These are phyloP conservation scores for Oryzias javanicus DNA, from an alignment of 2,113 vertebrate species.

Conservation along the genomic window DNA sequence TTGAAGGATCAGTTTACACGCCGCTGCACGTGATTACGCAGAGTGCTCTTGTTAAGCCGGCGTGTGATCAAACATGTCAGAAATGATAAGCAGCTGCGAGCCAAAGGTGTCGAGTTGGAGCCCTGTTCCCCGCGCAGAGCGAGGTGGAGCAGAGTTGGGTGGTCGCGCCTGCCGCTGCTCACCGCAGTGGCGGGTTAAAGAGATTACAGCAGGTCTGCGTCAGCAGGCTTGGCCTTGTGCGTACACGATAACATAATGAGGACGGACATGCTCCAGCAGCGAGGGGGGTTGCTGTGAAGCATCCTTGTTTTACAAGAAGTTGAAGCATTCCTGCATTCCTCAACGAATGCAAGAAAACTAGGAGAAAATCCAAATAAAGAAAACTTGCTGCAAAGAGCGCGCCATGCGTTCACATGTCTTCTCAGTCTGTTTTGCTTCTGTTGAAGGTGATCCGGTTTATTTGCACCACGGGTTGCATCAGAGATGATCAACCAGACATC, in stretches of 20 bases:
- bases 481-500: not conserved
- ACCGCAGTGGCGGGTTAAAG: slow-evolving; percentile 88
- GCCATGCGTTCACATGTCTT: slow-evolving; percentile 27
- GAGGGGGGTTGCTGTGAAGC: slow-evolving; percentile 77
- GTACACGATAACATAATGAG: slow-evolving; percentile 84
- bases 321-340: slow-evolving; percentile 33
- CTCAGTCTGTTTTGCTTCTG: slow-evolving; percentile 30
- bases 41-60: slow-evolving; percentile 40
- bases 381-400: slow-evolving; percentile 33
- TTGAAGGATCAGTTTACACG: slow-evolving; percentile 60
- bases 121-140: slow-evolving; percentile 65
- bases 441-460: slow-evolving; percentile 34
- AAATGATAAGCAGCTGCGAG: slow-evolving; percentile 51
- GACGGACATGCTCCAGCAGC: slow-evolving; percentile 77
- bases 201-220: slow-evolving; percentile 90
- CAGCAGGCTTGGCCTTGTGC: slow-evolving; percentile 84
- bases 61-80: slow-evolving; percentile 30
- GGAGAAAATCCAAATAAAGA: slow-evolving; percentile 30
- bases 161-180: slow-evolving; percentile 82
- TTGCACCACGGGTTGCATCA: slow-evolving; percentile 2
- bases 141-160: slow-evolving; percentile 84
- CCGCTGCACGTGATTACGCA: slow-evolving; percentile 54
- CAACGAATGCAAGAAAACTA: slow-evolving; percentile 26
- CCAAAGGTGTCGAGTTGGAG: slow-evolving; percentile 47
- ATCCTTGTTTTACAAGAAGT: slow-evolving; percentile 19